phyloP scores from a whole-genome alignment of 1,140 invertebrate genomes.

The Piezodorus guildinii region DNA sequence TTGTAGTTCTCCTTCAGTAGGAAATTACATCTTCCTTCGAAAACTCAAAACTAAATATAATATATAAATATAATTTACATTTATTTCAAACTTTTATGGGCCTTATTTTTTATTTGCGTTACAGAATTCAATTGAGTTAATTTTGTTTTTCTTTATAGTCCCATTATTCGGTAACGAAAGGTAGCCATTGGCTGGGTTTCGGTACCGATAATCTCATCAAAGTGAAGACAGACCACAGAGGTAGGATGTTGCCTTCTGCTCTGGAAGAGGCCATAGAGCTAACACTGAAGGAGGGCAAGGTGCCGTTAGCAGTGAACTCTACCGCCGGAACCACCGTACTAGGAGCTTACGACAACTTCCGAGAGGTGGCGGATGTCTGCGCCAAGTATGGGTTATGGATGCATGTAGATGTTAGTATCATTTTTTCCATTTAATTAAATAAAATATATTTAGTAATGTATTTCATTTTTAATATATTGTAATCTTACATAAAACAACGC shows the following conservation, averaged over 20 bases:
- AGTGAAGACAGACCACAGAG: slow-evolving; percentile 52
- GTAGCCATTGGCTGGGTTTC: slow-evolving; percentile 65
- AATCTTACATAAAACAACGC: no score
- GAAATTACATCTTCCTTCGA: no score
- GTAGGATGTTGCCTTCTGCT: slow-evolving; percentile 49
- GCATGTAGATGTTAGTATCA: slow-evolving; percentile 63
- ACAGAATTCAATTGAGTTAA: no score
- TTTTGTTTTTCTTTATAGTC: slow-evolving; percentile 37
- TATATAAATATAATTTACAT: no score
- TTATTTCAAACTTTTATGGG: no score
- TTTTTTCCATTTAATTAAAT: neutral
- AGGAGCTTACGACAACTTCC: slow-evolving; percentile 75
- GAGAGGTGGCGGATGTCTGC: slow-evolving; percentile 56
- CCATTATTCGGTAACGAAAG: slow-evolving; percentile 80
- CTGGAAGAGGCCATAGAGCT: slow-evolving; percentile 42
- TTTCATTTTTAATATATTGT: no score
- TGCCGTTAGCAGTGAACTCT: slow-evolving; percentile 58
- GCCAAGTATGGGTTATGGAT: slow-evolving; percentile 58
- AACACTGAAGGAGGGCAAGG: slow-evolving; percentile 35
- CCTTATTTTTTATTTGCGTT: no score
- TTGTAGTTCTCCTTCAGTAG: no score
- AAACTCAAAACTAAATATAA: no score
- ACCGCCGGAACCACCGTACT: slow-evolving; percentile 65
- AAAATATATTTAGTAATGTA: no score
- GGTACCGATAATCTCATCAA: slow-evolving; percentile 60